Base-by-base conservation (phyloP, 2,113 vertebrate genomes). In the Aythya baeri region DNA sequence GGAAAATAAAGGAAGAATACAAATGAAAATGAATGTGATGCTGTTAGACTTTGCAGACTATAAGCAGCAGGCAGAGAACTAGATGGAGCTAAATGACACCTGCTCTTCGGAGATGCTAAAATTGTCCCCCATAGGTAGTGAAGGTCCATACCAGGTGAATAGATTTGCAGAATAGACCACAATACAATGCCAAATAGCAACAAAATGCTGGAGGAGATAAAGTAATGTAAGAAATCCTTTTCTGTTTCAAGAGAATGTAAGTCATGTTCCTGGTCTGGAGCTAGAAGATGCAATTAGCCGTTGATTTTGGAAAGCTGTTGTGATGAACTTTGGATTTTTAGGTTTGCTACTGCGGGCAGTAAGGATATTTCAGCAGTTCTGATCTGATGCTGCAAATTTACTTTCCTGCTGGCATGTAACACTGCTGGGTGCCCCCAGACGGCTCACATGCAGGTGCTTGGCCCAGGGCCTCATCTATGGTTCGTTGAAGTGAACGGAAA, bases 41-140 rank as follows among this genome's bases (percentile, higher is more conserved):
- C 23, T 57, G 86, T 88, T 84, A 76, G 70, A 52, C 79, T 85
- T 91, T 86, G 54, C 49, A 76, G 71, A 15, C 62, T 44, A 7
- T 36, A 72, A 89, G 50, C 50, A 3, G 1, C 32, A 72, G 73
- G 66, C 86, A 82, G 63, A 81, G 49, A 90, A 50, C 8, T 52
- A 75, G 83, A 11, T 43, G 57, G 72, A 84, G 62, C 74, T 57
- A 7, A 0, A 7, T 27, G 32, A 86, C 67, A 78, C 27, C 36
- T 10, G 0, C 49, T 68, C 0, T 65, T 41, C 9, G 9, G 58
- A 79, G 83, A 36, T 26, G 20, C 57, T 66, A 44, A 66, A 44
- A 27, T 26, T 18, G 6, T 25, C 17, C 8, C 14, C 23, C 20
- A 6, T 3, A 36, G 62, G 3, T 29, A 58, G 43, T 0, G 0